Evolutionary conservation across 2,113 vertebrate genomes (phyloP).

Genomic region (Helogale parvula): DNA sequence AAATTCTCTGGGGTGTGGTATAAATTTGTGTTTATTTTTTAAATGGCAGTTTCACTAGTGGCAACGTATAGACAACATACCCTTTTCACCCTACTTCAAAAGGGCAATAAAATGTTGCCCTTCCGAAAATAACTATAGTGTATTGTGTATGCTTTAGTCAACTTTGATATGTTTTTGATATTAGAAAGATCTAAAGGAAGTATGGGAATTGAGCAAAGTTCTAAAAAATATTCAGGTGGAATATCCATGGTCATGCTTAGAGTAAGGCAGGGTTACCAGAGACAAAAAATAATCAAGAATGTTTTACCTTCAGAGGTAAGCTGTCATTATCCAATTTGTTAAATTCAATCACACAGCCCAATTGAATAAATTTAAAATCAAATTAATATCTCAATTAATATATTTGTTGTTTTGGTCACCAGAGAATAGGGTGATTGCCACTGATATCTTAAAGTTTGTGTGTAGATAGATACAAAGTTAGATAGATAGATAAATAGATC

Average conservation of each 20-base stretch:
- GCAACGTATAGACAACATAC: not conserved
- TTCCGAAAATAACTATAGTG: not conserved
- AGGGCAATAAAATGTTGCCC: not conserved
- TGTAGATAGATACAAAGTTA: too few relatives aligned
- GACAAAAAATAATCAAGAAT: not conserved
- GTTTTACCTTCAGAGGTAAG: not conserved
- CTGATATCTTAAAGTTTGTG: not conserved
- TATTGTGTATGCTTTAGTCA: not conserved
- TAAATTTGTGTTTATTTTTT: constrained; percentile 4
- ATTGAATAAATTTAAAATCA: not conserved
- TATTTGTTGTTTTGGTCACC: not conserved
- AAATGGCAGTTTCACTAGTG: not conserved
- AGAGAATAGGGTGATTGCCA: not conserved
- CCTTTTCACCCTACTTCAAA: not conserved
- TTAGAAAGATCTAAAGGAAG: not conserved
- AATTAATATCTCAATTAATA: not conserved
- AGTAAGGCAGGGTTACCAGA: not conserved
- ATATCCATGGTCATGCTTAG: not conserved
- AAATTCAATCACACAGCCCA: not conserved
- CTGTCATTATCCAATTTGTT: not conserved
- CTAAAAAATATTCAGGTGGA: not conserved
- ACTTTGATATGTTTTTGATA: not conserved
- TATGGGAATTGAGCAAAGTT: not conserved
- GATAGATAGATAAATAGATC: not conserved
- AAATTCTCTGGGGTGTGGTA: not conserved